Conservation (phyloP, 2,113 vertebrate genomes). For the Scopus umbretta region DNA sequence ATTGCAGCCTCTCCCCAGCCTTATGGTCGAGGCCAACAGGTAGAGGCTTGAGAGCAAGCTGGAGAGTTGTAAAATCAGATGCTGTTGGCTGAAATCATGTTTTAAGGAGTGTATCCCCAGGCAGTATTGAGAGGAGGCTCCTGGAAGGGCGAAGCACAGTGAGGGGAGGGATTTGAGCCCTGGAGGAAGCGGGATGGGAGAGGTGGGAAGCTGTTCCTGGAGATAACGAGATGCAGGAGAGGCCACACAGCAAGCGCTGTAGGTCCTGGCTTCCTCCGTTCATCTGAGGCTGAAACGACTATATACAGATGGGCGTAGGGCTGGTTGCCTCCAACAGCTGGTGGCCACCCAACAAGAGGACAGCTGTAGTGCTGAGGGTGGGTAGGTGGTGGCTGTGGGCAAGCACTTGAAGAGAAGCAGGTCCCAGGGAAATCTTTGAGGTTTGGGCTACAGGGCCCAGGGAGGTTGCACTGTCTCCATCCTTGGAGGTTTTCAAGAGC, state of each 20-base stretch:
- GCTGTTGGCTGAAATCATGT: background rate
- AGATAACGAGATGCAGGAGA: background rate
- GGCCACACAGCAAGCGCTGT: background rate
- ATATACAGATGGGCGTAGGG: background rate
- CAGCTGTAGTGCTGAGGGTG: background rate
- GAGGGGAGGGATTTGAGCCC: background rate
- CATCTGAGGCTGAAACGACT: background rate
- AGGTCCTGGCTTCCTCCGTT: background rate
- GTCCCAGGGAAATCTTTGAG: background rate
- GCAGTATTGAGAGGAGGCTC: background rate
- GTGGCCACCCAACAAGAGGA: background rate
- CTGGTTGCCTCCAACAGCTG: background rate
- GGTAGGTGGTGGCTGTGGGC: background rate
- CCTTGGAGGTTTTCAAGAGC: background rate
- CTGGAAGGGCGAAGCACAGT: background rate
- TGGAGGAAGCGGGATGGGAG: background rate
- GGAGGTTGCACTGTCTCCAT: background rate
- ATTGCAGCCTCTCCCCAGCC: background rate
- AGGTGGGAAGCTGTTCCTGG: slow-evolving; percentile 2
- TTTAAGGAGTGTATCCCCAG: background rate
- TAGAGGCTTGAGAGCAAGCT: background rate
- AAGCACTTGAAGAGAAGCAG: background rate
- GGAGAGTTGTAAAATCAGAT: background rate
- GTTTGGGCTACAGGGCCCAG: background rate
- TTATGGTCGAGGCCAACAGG: background rate